Base-by-base conservation (phyloP, 1,140 invertebrate genomes). In the Schlechtendalia chinensis region DNA sequence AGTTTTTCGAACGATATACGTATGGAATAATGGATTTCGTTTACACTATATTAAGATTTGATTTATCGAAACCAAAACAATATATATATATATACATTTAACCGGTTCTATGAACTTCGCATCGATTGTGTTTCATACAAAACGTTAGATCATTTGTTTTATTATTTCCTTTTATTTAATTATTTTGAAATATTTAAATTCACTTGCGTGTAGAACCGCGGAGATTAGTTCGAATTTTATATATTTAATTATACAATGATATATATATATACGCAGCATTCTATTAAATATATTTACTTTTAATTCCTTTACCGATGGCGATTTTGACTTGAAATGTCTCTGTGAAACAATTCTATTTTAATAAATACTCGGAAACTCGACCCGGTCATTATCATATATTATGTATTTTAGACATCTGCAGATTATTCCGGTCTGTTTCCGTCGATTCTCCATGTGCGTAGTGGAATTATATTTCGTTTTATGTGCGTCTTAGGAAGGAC, bases 401-500 rank as follows among this genome's bases (percentile, higher is more conserved):
- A 16, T 29, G 24, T 61, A 61, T 27, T 6, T n/a, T 10, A 63
- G 16, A 19, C 8, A 24, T 69, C 19, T 45, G 14, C 16, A 63
- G 14, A 32, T 24, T 77, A 27, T 77, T 77, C 74, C 74, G 56
- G 74, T 59, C 74, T 59, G 56, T 59, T 74, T 74, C 53, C 53
- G 19, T 27, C 50, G 14, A 17, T 50, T 69, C 22, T 69, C 47
- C 22, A 5, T 50, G 19, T 8, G 32, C 2, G 17, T 45, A 47
- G 14, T 50, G 45, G n/a, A 14, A 50, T 69, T 69, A 19, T 27
- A n/a, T 56, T 56, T 69, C 47, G 45, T 50, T 69, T 69, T 47
- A 47, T 22, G 0, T 47, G 32, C 1, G 39, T 19, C 67, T 69
- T 24, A 69, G 45, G 67, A 69, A 69, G 67, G 67, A 69, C 39